Evolutionary conservation across 2,113 vertebrate species (phyloP).

Genomic region (Mesoclemmys tuberculata): DNA sequence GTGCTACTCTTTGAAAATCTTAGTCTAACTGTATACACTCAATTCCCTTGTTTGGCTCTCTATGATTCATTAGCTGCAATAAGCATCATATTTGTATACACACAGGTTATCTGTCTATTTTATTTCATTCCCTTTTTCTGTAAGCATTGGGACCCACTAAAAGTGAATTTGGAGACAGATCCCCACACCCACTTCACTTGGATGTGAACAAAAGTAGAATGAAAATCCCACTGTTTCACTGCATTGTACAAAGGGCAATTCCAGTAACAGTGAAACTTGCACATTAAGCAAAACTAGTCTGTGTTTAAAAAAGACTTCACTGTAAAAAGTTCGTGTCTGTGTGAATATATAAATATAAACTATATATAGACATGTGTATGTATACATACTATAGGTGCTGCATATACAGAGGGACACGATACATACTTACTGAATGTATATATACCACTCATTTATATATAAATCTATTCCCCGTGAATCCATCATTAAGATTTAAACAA

Average conservation of each 20-base stretch:
- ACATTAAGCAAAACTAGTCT: not conserved
- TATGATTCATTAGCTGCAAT: not conserved
- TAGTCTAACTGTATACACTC: not conserved
- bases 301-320: not conserved
- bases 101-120: accelerated
- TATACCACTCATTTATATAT: constrained; percentile 57
- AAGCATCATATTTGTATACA: not conserved
- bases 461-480: constrained; percentile 57
- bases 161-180: constrained; percentile 13
- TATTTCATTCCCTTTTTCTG: constrained; percentile 22
- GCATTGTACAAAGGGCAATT: not conserved
- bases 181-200: constrained; percentile 7
- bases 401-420: constrained; percentile 45
- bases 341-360: constrained; percentile 16
- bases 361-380: constrained; percentile 29
- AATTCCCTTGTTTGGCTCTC: not conserved
- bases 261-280: not conserved
- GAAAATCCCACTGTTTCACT: not conserved
- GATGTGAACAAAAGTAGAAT: not conserved
- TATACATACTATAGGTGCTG: constrained; percentile 9
- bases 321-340: not conserved
- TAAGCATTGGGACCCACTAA: constrained; percentile 44
- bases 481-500: constrained; percentile 67
- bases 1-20: not conserved
- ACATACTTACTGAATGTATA: constrained; percentile 48